A percentile compares a stretch with the other conserved stretches of the same genome.
Conservation (phyloP, 2,888 invertebrate species). For the Charanyca ferruginea region DNA sequence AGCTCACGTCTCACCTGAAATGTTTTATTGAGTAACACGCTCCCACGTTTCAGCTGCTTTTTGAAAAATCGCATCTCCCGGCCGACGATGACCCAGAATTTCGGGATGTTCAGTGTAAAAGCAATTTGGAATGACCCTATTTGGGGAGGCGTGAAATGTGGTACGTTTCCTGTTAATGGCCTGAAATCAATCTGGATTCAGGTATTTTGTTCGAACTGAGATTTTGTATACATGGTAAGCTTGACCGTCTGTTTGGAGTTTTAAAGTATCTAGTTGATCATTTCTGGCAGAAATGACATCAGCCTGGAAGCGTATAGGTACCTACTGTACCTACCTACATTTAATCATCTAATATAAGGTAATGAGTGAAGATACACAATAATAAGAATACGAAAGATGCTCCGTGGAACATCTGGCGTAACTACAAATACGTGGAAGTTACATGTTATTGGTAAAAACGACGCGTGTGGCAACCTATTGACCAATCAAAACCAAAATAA, state of each 20-base stretch:
- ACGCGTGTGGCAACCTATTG: slow-evolving; percentile 26
- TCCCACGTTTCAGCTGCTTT: slow-evolving; percentile 46
- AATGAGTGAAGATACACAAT: not conserved
- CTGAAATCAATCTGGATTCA: slow-evolving; percentile 34
- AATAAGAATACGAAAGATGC: slow-evolving; percentile 12
- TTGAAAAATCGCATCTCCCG: slow-evolving; percentile 58
- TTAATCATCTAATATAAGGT: not conserved
- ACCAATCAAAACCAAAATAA: not conserved
- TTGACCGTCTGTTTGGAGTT: not conserved
- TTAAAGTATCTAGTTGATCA: too few species aligned
- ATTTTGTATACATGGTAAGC: not conserved
- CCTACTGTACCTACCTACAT: not conserved
- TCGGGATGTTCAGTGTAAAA: slow-evolving; percentile 47
- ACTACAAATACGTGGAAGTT: not conserved
- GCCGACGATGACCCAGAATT: slow-evolving; percentile 49
- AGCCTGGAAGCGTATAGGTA: not conserved
- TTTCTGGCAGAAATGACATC: not conserved
- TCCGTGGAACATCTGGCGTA: slow-evolving; percentile 13
- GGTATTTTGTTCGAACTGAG: slow-evolving; percentile 16
- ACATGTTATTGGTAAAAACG: slow-evolving; percentile 9
- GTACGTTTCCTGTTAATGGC: slow-evolving; percentile 32
- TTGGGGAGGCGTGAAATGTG: slow-evolving; percentile 44
- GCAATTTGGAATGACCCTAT: slow-evolving; percentile 53
- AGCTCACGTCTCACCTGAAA: slow-evolving; percentile 66
- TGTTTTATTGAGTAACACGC: slow-evolving; percentile 65